Evolutionary conservation across 2,797 vertebrate genomes (phyloP).

Genomic region (Furcifer pardalis): DNA sequence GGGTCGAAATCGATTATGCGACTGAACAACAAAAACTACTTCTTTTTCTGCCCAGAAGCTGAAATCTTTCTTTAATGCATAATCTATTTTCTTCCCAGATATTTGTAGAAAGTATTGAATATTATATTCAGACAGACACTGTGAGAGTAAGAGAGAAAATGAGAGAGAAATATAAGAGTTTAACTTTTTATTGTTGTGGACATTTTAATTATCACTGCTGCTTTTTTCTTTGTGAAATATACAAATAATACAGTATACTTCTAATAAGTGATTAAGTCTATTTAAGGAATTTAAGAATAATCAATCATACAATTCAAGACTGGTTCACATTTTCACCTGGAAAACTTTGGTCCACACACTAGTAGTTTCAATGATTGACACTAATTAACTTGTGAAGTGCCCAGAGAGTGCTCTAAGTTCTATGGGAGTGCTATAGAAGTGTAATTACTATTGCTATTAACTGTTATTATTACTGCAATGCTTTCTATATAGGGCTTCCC

Average conservation of each 20-base stretch:
- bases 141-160: too few relatives aligned
- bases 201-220: not conserved
- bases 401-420: too few relatives aligned
- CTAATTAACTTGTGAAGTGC: too few relatives aligned
- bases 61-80: not conserved
- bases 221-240: not conserved
- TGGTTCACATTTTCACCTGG: not conserved
- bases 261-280: not conserved
- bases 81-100: not conserved
- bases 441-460: too few relatives aligned
- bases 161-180: too few relatives aligned
- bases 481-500: too few relatives aligned
- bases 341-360: too few relatives aligned
- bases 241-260: not conserved
- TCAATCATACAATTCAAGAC: not conserved
- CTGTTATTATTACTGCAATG: not conserved
- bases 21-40: too few relatives aligned
- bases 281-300: not conserved
- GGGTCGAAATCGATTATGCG: too few relatives aligned
- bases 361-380: not conserved
- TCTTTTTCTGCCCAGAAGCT: not conserved
- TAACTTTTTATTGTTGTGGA: not conserved
- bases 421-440: too few relatives aligned
- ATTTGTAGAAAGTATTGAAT: not conserved
- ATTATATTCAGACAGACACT: not conserved